Evolutionary conservation across 2,888 invertebrate genomes (phyloP).

Genomic region (Noctua fimbriata): DNA sequence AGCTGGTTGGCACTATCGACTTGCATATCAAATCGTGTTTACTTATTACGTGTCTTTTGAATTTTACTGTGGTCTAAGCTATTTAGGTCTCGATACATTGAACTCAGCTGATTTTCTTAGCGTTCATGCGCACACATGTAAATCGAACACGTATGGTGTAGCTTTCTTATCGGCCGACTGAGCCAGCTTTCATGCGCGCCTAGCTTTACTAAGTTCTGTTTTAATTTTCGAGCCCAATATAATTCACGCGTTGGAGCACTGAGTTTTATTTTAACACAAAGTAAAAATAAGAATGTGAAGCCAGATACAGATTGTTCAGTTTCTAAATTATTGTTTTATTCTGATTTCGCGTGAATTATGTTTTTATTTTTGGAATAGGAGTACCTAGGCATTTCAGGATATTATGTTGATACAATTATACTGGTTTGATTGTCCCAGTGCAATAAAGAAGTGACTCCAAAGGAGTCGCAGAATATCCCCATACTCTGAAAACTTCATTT

Average conservation of each 20-base stretch:
- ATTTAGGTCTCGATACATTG: not conserved
- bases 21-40: not conserved
- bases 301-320: no score
- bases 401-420: not conserved
- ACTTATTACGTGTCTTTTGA: not conserved
- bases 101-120: constrained; percentile 54
- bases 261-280: not conserved
- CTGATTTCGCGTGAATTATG: constrained; percentile 19
- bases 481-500: not conserved
- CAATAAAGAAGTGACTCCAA: not conserved
- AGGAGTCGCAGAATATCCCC: not conserved
- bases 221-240: constrained; percentile 22
- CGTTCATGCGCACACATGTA: constrained; percentile 43
- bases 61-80: constrained; percentile 1
- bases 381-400: constrained; percentile 50
- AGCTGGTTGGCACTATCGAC: not conserved
- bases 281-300: not conserved
- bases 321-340: not conserved
- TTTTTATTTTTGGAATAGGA: constrained; percentile 16
- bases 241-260: constrained; percentile 27
- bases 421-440: constrained; percentile 11
- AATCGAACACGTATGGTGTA: constrained; percentile 20
- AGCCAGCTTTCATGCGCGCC: constrained; percentile 51
- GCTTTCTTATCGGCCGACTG: constrained; percentile 48
- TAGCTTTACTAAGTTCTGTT: constrained; percentile 22